Evolutionary conservation across 2,113 vertebrate genomes (phyloP).

Genomic region (Atractosteus spatula): DNA sequence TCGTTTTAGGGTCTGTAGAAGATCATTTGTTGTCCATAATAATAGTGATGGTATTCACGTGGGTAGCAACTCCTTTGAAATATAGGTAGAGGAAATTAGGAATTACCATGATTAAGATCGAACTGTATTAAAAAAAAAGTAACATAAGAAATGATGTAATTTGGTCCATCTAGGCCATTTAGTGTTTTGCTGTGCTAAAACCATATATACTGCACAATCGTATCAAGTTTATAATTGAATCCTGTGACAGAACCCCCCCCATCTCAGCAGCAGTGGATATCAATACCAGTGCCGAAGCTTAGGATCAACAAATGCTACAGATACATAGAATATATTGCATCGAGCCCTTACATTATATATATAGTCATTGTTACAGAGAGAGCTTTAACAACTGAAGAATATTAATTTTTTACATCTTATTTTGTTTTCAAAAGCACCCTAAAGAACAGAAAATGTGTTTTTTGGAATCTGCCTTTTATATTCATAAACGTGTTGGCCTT

Average conservation of each 20-base stretch:
- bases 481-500: not conserved
- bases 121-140: too few species aligned
- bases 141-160: too few species aligned
- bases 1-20: slow-evolving; percentile 27
- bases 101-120: too few species aligned
- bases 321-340: slow-evolving; percentile 57
- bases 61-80: too few species aligned
- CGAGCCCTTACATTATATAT: not conserved
- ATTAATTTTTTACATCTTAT: too few species aligned
- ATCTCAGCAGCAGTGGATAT: slow-evolving; percentile 65
- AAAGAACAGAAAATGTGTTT: too few species aligned
- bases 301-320: slow-evolving; percentile 50
- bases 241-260: slow-evolving; percentile 63
- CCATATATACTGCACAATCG: slow-evolving; percentile 52
- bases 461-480: slow-evolving; percentile 6
- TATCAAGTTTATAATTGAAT: slow-evolving; percentile 60
- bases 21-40: slow-evolving; percentile 60
- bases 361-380: too few species aligned
- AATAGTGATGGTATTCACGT: slow-evolving; percentile 70
- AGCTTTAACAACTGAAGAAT: too few species aligned
- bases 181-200: slow-evolving; percentile 44
- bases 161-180: too few species aligned
- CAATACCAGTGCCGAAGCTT: slow-evolving; percentile 60
- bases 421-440: too few species aligned
- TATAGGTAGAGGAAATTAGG: too few species aligned